These are phyloP conservation scores for Phymastichus coffea DNA, from an alignment of 1,140 invertebrate genomes.

Conservation along the genomic window DNA sequence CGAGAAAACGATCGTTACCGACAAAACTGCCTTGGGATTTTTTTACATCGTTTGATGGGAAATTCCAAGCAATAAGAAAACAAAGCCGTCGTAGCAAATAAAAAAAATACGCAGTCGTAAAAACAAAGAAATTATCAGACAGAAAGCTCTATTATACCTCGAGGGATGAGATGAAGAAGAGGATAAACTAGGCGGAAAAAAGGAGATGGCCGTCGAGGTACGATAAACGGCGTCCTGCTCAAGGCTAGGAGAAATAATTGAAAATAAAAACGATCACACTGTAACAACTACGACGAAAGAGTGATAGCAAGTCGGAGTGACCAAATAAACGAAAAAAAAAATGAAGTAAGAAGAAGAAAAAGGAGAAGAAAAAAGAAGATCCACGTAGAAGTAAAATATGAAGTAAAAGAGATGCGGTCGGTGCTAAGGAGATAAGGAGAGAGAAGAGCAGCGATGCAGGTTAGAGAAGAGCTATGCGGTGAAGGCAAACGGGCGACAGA, in stretches of 20 bases:
- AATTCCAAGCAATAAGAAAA: too few relatives aligned
- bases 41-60: too few relatives aligned
- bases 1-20: too few relatives aligned
- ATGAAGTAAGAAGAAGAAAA: conserved; percentile 2
- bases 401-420: conserved; percentile 25
- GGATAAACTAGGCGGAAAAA: too few relatives aligned
- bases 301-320: conserved; percentile 7
- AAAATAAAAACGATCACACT: conserved; percentile 10
- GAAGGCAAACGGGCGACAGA: conserved; percentile 55
- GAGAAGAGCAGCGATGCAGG: conserved; percentile 36
- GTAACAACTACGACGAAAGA: not conserved
- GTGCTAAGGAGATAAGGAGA: conserved; percentile 26
- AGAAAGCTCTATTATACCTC: too few relatives aligned
- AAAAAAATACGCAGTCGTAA: too few relatives aligned
- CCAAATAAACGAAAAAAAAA: conserved; percentile 9
- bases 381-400: conserved; percentile 11
- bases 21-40: too few relatives aligned
- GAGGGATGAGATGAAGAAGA: too few relatives aligned
- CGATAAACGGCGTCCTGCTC: too few relatives aligned
- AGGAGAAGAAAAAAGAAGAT: conserved; percentile 15
- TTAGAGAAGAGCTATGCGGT: conserved; percentile 37
- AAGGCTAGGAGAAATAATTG: conserved; percentile 13
- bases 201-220: too few relatives aligned
- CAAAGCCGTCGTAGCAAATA: too few relatives aligned
- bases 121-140: too few relatives aligned